Base-by-base conservation (phyloP, 2,888 invertebrate genomes). In the Andrena dorsata region DNA sequence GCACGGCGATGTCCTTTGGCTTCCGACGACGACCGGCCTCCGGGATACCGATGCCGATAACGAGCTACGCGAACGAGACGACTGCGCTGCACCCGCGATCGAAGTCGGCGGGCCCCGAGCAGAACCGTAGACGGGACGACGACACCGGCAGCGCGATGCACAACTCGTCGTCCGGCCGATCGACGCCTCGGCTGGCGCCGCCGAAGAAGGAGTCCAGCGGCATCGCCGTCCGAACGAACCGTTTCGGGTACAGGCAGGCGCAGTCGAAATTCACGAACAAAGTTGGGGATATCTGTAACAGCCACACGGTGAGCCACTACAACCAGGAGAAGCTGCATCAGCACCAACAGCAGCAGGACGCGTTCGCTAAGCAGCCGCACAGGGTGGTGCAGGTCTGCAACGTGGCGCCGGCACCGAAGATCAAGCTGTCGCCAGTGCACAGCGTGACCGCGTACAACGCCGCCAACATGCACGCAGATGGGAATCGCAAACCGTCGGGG, bases 1-100 rank as follows among this genome's bases (percentile, higher is more conserved):
- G 97, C 69, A 96, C 97, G 84, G 96, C 97, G 77, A 97, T 97
- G 92, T 97, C 97, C 60, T 98, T 98, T 93, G 98, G 98, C 65
- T 98, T 98, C 94, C 96, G 97, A 69, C 95, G 97, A 80, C 96
- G 96, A 75, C 95, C 95, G 60, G 58, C 90, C 77, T 94, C 95
- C 51, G 95, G 95, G 68, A 95, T 94, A 72, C 94, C 94, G 63
- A 92, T 92, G 80, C 92, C 93, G 70, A 83, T 92, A 88, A 81
- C 89, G 30, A 83, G 69, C 35, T 84, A 89, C 10, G 20, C 82
- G 0, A 26, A 68, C 61, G 90, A 82, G 87, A 86, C 83, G 88
- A 93, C 79, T 86, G 81, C 82, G 90, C 92, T 94, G 0, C 93
- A 94, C 56, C 94, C 94, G 23, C 93, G 95, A 63, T 95, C 95